Conservation (phyloP, 2,113 vertebrate genomes). For the Entomyzon cyanotis region DNA sequence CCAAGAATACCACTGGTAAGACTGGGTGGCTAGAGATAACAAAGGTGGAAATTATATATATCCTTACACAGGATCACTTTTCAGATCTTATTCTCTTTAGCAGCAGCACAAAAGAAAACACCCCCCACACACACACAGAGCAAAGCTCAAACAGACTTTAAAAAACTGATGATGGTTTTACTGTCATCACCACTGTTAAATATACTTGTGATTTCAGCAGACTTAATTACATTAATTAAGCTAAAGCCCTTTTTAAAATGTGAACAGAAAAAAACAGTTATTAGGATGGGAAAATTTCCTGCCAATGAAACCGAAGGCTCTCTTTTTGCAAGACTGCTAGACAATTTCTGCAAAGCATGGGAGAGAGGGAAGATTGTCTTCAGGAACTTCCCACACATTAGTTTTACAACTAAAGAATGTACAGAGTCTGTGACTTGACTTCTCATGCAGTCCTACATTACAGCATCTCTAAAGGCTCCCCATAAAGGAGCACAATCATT, state of each 20-base stretch:
- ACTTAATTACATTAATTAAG: not conserved
- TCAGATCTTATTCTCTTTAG: conserved; percentile 46
- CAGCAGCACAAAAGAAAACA: conserved; percentile 33
- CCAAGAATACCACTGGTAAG: conserved; percentile 99
- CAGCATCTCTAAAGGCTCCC: not conserved
- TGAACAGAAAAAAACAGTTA: not conserved
- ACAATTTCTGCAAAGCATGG: not conserved
- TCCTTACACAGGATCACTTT: conserved; percentile 72
- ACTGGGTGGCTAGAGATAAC: conserved; percentile 88
- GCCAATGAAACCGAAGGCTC: not conserved
- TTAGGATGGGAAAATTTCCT: not conserved
- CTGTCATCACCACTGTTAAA: not conserved
- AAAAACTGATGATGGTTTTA: not conserved
- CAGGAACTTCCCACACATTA: not conserved
- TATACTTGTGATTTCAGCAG: not conserved
- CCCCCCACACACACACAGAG: not conserved
- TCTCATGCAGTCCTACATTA: not conserved
- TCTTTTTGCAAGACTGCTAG: not conserved
- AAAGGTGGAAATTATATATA: conserved; percentile 77
- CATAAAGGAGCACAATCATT: not conserved
- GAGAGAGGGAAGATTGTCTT: not conserved
- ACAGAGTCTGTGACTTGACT: not conserved
- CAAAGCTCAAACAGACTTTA: not conserved
- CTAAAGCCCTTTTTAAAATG: not conserved
- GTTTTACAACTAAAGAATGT: not conserved